Percentiles rank a stretch among this genome's conserved stretches.
phyloP scores from a whole-genome alignment of 2,888 invertebrate genomes.

The Ptychoptera albimana region DNA sequence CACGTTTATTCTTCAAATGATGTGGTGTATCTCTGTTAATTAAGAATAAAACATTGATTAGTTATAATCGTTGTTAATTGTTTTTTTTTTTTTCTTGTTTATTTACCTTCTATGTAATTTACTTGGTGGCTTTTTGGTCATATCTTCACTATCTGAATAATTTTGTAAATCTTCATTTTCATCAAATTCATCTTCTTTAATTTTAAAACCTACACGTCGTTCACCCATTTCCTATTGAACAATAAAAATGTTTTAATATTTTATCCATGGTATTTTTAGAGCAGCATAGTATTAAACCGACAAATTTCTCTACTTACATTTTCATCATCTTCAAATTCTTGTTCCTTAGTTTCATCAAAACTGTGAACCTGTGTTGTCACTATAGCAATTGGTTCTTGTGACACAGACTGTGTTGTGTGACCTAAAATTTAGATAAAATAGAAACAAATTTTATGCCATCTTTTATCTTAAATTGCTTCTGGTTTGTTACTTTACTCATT shows the following conservation, averaged over 20 bases:
- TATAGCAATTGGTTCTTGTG: constrained; percentile 4
- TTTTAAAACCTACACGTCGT: constrained; percentile 6
- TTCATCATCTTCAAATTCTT: too few species aligned
- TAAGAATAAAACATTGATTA: neutral
- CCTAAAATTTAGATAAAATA: neutral
- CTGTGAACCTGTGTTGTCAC: neutral
- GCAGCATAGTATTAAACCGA: neutral
- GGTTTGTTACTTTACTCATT: neutral
- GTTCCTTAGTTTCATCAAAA: too few species aligned
- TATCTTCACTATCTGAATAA: constrained; percentile 21
- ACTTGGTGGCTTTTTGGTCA: constrained; percentile 28
- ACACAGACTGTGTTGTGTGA: constrained; percentile 1
- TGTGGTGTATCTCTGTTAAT: constrained; percentile 87
- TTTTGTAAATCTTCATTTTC: constrained; percentile 40
- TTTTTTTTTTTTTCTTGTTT: neutral
- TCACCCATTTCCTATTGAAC: neutral
- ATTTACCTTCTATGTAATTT: constrained; percentile 29
- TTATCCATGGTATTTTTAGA: neutral
- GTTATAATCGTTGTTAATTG: neutral
- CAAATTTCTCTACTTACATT: too few species aligned
- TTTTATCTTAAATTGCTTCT: neutral
- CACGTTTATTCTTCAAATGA: constrained; percentile 95
- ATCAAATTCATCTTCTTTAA: constrained; percentile 41
- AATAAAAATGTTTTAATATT: constrained; percentile 3
- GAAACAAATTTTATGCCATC: neutral